These are phyloP conservation scores for Odocoileus hemionus DNA, from an alignment of 2,113 vertebrate species.

Conservation along the genomic window DNA sequence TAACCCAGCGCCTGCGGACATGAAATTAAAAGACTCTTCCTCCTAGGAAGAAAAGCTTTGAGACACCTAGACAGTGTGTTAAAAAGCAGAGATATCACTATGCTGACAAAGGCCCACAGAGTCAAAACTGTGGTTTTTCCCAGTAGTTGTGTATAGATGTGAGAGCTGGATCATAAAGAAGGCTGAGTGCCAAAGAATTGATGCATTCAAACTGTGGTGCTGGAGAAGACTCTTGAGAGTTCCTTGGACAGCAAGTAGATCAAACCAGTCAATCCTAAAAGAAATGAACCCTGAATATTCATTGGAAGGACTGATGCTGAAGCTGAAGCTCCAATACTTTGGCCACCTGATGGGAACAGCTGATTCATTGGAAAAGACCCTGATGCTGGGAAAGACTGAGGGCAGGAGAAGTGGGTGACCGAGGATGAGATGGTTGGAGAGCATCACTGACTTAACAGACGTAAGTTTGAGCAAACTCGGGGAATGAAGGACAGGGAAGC, in stretches of 20 bases:
- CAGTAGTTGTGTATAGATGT: neutral
- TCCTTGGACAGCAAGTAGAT: neutral
- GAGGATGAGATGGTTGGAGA: accelerated
- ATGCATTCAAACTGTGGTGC: neutral
- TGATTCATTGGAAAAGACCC: neutral
- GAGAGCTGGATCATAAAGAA: neutral
- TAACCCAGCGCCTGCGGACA: accelerated
- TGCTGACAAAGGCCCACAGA: neutral
- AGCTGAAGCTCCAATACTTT: neutral
- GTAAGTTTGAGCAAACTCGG: neutral
- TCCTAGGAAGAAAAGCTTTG: neutral
- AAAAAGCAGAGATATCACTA: neutral
- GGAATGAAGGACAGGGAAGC: neutral
- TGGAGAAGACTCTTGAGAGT: neutral
- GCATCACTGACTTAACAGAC: neutral
- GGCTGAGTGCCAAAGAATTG: neutral
- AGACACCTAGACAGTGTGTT: neutral
- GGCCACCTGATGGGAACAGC: neutral
- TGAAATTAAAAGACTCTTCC: neutral
- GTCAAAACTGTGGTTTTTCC: neutral
- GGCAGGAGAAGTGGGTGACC: neutral
- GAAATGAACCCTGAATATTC: neutral
- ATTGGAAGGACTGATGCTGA: neutral
- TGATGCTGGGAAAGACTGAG: neutral
- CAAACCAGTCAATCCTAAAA: neutral